These are phyloP conservation scores for Sylvia atricapilla DNA, from an alignment of 2,113 vertebrate species.

Conservation along the genomic window DNA sequence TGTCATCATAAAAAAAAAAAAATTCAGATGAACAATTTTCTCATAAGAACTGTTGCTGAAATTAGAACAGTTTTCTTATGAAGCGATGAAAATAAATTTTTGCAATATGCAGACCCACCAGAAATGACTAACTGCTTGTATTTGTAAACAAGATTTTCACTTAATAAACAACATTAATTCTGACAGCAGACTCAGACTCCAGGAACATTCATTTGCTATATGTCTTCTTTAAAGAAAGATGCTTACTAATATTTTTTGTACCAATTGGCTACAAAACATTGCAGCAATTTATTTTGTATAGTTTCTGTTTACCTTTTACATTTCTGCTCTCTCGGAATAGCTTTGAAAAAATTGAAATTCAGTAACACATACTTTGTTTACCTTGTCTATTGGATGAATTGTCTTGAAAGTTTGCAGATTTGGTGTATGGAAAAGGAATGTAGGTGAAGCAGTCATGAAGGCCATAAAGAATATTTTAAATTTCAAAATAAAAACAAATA, in stretches of 20 bases:
- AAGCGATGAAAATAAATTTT: neutral
- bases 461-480: neutral
- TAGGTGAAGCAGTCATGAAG: neutral
- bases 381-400: neutral
- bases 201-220: neutral
- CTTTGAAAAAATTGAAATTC: neutral
- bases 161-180: conserved; percentile 5
- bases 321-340: neutral
- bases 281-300: neutral
- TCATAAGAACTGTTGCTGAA: neutral
- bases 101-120: neutral
- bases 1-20: neutral
- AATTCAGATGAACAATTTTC: neutral
- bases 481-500: neutral
- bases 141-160: neutral
- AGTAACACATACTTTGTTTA: neutral
- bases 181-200: neutral
- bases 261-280: neutral
- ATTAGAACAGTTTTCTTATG: neutral
- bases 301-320: neutral
- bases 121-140: neutral
- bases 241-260: neutral
- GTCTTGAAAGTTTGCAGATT: neutral
- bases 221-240: neutral
- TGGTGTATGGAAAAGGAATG: neutral